These are phyloP conservation scores for Loxodonta africana DNA, from an alignment of 2,113 vertebrate genomes.

Conservation along the genomic window DNA sequence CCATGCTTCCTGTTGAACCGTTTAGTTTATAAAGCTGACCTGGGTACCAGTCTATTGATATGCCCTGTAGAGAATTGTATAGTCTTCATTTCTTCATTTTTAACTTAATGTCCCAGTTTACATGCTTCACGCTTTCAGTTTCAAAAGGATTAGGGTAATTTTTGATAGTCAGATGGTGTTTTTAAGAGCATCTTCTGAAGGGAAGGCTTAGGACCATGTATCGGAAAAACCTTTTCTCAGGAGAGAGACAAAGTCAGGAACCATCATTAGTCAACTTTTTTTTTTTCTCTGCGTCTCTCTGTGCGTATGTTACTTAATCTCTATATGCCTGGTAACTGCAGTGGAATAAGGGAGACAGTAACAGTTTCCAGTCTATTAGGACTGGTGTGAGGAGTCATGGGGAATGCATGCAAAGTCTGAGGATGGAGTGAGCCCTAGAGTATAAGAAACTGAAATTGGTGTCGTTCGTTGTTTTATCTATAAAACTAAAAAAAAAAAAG, in stretches of 20 bases:
- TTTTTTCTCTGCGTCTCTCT: background rate
- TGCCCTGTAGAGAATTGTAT: background rate
- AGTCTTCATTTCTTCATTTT: background rate
- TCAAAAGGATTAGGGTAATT: background rate
- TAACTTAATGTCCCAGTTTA: background rate
- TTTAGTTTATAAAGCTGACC: background rate
- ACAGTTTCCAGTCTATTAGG: background rate
- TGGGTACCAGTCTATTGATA: background rate
- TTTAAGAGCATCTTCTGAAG: conserved; percentile 12
- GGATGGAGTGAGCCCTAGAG: background rate
- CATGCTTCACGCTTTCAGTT: background rate
- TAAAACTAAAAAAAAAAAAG: background rate
- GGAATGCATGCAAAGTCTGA: background rate
- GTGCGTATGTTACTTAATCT: background rate
- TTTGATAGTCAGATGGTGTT: background rate
- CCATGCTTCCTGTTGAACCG: background rate
- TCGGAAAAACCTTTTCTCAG: background rate
- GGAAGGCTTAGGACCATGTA: background rate
- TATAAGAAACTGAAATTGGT: background rate
- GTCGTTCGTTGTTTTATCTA: background rate
- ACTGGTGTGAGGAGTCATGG: background rate
- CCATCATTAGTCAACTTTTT: background rate
- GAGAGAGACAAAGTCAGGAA: background rate
- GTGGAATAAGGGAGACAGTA: background rate
- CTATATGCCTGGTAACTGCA: background rate